A percentile compares a stretch with the other conserved stretches of the same genome.
Evolutionary conservation across 2,888 invertebrate genomes (phyloP).

Genomic region (Nomada ferruginata): DNA sequence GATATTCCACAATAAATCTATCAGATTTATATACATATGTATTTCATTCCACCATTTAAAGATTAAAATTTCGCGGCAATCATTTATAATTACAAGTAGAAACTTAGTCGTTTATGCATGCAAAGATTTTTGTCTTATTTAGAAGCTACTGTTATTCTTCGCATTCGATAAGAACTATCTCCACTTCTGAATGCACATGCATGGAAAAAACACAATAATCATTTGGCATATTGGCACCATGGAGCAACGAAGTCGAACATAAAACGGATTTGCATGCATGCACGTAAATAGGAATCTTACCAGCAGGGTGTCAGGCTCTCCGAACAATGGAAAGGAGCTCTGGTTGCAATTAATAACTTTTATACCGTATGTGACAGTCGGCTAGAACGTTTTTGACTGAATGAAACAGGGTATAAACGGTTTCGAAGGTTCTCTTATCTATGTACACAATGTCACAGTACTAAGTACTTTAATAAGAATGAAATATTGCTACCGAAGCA

Average conservation of each 20-base stretch:
- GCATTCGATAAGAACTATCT: too few species aligned
- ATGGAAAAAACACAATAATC: background rate
- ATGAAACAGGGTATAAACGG: constrained; percentile 47
- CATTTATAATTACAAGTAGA: background rate
- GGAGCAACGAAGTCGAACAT: background rate
- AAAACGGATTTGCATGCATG: background rate
- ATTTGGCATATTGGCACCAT: background rate
- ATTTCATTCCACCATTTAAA: too few species aligned
- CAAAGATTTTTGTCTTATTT: background rate
- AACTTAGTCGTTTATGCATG: background rate
- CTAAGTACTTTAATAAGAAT: constrained; percentile 61
- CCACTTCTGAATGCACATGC: background rate
- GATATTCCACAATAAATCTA: too few species aligned
- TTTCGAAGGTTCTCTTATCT: constrained; percentile 69
- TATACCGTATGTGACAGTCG: constrained; percentile 35
- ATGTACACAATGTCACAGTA: constrained; percentile 58
- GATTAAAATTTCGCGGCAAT: background rate
- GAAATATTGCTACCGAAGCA: constrained; percentile 65
- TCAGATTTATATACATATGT: too few species aligned
- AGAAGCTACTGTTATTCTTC: too few species aligned
- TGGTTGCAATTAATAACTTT: constrained; percentile 16
- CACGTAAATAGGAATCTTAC: constrained; percentile 17
- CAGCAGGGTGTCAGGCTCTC: background rate
- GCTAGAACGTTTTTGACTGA: constrained; percentile 64
- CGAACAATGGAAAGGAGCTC: background rate